Evolutionary conservation across 30 jellyfish, hydroid and myxozoan genomes (phyloP).

Genomic region (Cassiopea andromeda): DNA sequence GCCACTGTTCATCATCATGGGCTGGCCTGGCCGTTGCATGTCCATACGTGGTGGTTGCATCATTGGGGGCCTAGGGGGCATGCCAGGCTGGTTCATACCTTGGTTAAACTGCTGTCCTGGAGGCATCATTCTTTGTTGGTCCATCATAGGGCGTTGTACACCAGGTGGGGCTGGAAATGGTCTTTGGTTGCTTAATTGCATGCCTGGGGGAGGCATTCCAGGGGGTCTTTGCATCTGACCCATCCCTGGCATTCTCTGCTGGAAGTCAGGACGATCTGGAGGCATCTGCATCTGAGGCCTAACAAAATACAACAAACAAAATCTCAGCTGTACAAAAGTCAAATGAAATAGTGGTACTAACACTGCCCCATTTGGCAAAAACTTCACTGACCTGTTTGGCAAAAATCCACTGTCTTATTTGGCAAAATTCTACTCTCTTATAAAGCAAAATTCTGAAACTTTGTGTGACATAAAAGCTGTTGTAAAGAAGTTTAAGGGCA

Average conservation of each 20-base stretch:
- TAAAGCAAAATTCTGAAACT: too few relatives aligned
- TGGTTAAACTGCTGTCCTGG: constrained; percentile 36
- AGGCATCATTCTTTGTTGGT: constrained; percentile 26
- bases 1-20: constrained; percentile 14
- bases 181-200: constrained; percentile 34
- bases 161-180: constrained; percentile 52
- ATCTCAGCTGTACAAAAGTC: neutral
- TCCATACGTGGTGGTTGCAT: constrained; percentile 23
- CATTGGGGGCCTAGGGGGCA: constrained; percentile 23
- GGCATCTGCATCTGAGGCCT: constrained; percentile 54
- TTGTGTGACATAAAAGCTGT: too few relatives aligned
- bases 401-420: too few relatives aligned
- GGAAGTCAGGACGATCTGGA: constrained; percentile 35
- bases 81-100: constrained; percentile 3
- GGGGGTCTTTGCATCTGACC: constrained; percentile 41
- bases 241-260: constrained; percentile 19
- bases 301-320: neutral
- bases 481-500: too few relatives aligned
- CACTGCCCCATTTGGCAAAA: too few relatives aligned
- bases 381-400: too few relatives aligned
- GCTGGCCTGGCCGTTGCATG: constrained; percentile 34
- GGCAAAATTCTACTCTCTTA: too few relatives aligned
- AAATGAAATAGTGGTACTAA: neutral
- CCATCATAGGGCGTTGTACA: constrained; percentile 33
- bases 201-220: constrained; percentile 62